Percentiles rank a stretch among this genome's conserved stretches.
Evolutionary conservation across 2,113 vertebrate genomes (phyloP).

Genomic region (Mesoclemmys tuberculata): DNA sequence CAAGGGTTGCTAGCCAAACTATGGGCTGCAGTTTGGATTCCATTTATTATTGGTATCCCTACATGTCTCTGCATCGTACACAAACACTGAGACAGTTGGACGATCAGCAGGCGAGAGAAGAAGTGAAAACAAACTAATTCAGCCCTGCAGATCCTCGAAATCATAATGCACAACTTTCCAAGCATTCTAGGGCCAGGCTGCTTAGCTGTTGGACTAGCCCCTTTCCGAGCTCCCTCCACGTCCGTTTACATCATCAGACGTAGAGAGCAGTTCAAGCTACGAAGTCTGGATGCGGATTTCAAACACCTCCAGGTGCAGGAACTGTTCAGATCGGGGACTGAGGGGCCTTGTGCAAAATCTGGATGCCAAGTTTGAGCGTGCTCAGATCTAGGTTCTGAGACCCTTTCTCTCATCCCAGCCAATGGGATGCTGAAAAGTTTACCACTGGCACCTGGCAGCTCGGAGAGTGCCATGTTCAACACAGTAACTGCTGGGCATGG

Average conservation of each 20-base stretch:
- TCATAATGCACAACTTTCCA: background rate
- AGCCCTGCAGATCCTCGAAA: background rate
- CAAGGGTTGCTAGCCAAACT: background rate
- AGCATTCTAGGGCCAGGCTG: background rate
- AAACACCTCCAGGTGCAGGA: background rate
- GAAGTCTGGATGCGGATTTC: slow-evolving; percentile 46
- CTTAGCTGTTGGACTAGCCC: background rate
- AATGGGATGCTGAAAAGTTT: rapidly evolving
- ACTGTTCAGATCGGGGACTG: background rate
- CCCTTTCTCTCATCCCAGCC: rapidly evolving
- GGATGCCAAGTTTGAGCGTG: background rate
- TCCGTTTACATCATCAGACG: slow-evolving; percentile 44
- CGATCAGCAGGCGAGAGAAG: slow-evolving; percentile 29
- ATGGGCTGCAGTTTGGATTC: slow-evolving; percentile 1
- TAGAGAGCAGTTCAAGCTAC: slow-evolving; percentile 10
- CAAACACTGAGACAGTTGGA: slow-evolving; percentile 51
- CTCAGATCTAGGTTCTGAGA: background rate
- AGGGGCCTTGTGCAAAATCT: background rate
- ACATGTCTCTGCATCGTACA: slow-evolving; percentile 11
- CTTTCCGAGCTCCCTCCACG: background rate
- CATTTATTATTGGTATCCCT: background rate
- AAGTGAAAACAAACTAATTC: slow-evolving; percentile 36
- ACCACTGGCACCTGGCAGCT: background rate
- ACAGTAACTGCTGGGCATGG: background rate
- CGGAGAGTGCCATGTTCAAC: background rate